Base-by-base conservation (phyloP, 2,113 vertebrate species). In the Daboia siamensis region DNA sequence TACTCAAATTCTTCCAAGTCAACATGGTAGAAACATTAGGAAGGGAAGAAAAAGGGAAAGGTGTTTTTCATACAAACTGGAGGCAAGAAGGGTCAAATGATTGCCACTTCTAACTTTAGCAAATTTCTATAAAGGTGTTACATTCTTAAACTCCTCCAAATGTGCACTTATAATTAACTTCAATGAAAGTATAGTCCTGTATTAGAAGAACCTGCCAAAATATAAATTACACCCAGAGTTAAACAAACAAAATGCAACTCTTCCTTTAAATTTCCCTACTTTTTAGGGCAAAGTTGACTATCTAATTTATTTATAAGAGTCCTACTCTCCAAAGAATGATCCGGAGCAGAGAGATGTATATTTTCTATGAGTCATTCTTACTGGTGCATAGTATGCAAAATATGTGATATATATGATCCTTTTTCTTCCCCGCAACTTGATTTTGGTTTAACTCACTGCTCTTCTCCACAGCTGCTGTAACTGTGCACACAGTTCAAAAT, bases 1-100 rank as follows among this genome's bases (percentile, higher is more conserved):
- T 96, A 96, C 94, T 95, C 33, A 8, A 94, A 91, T 94, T 91
- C 92, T 95, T 97, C 97, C 96, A 96, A 51, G 94, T 95, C 94
- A 96, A 95, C 95, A 96, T 94, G 96, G 95, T 95, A 94, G 87
- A 90, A 1, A 93, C 93, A 90, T 87, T 4, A 94, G 95, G 94
- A 95, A 89, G 11, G 92, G 94, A 52, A 2, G 94, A 52, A 2
- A 4, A 23, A 54, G 21, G 2, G 29, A 52, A 17, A 64, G 26
- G 0, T 26, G 21, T 84, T 84, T 11, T 8, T 11, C 17, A 51
- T 69, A 10, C 13, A 69, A 13, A 12, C 57, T 64, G 64, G 87
- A 54, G 26, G 57, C 11, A 87, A 52, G 80, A 1, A 29, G 91
- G 89, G 93, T 94, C 95, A 96, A 91, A 95, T 94, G 86, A 91